phyloP scores from a whole-genome alignment of 1,140 invertebrate species.

The Apis laboriosa region DNA sequence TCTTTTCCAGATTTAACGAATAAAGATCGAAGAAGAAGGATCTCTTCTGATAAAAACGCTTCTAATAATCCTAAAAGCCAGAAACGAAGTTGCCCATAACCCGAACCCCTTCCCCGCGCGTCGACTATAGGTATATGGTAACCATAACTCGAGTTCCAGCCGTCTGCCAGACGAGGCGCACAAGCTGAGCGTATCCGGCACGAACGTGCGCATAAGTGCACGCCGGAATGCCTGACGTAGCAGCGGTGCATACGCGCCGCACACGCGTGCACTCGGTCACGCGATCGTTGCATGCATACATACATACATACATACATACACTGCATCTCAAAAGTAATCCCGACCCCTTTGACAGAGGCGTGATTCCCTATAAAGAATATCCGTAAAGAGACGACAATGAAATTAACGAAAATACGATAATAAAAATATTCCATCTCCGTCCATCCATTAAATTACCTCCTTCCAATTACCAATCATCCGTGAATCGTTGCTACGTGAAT shows the following conservation, averaged over 20 bases:
- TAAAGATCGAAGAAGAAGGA: not conserved
- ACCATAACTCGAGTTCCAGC: slow-evolving; percentile 13
- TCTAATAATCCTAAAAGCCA: not conserved
- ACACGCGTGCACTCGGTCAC: slow-evolving; percentile 7
- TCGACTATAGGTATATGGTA: not conserved
- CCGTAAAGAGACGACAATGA: too few relatives aligned
- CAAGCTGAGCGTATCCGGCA: slow-evolving; percentile 16
- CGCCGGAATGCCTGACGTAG: slow-evolving; percentile 58
- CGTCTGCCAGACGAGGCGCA: slow-evolving; percentile 3
- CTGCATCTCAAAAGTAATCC: not conserved
- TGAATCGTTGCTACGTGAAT: too few relatives aligned
- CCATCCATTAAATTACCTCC: too few relatives aligned
- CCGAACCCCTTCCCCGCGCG: not conserved
- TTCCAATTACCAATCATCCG: too few relatives aligned
- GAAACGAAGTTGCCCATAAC: not conserved
- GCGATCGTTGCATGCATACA: not conserved
- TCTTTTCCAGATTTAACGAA: not conserved
- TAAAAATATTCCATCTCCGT: too few relatives aligned
- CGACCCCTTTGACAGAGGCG: not conserved
- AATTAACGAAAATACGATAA: too few relatives aligned
- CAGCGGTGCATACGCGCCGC: slow-evolving; percentile 48
- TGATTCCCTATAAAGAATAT: too few relatives aligned
- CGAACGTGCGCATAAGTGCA: slow-evolving; percentile 56
- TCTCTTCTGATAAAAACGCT: not conserved
- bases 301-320: not conserved